A percentile compares a stretch with the other conserved stretches of the same genome.
phyloP scores from a whole-genome alignment of 1,140 invertebrate species.

The Brachionus asplanchnoidis region DNA sequence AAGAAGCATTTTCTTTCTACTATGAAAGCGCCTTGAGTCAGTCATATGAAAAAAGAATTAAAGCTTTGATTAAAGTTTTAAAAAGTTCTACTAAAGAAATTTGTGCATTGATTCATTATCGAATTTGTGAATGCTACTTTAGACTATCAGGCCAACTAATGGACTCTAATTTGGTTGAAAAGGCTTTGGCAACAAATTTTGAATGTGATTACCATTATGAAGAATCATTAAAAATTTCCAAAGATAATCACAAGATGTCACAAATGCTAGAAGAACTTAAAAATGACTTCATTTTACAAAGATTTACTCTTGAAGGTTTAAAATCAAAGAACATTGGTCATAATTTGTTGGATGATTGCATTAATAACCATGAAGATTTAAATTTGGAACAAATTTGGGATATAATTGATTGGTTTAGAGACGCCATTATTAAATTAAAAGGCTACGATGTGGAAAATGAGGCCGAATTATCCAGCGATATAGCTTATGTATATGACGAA shows the following conservation, averaged over 20 bases:
- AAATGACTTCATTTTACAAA: not conserved
- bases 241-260: not conserved
- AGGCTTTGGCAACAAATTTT: not conserved
- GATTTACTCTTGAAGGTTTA: slow-evolving; percentile 6
- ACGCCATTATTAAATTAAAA: not conserved
- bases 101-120: not conserved
- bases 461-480: not conserved
- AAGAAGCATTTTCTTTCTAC: not conserved
- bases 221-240: not conserved
- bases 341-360: not conserved
- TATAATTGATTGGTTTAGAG: slow-evolving; percentile 7
- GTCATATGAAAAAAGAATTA: not conserved
- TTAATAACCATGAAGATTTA: not conserved
- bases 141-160: not conserved
- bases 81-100: not conserved
- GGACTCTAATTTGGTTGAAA: not conserved
- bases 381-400: not conserved
- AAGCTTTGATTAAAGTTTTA: not conserved
- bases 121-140: not conserved
- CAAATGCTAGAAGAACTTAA: not conserved
- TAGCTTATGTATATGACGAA: not conserved
- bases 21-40: not conserved
- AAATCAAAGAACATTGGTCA: not conserved
- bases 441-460: not conserved
- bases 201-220: not conserved